Conservation (phyloP, 2,113 vertebrate genomes). For the Oreocharis arfaki region DNA sequence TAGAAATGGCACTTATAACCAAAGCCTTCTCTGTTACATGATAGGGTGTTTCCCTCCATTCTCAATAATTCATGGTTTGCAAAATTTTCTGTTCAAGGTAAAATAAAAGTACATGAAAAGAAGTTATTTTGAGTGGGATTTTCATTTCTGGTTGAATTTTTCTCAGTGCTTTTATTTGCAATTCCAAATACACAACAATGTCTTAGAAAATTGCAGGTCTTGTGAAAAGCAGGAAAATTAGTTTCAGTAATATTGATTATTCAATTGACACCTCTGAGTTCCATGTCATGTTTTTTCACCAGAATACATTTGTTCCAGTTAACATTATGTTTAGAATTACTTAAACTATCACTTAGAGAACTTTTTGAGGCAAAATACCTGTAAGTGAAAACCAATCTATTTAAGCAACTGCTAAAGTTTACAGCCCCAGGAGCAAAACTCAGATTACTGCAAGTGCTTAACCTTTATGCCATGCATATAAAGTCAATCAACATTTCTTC, state of each 20-base stretch:
- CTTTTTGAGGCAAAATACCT: not conserved
- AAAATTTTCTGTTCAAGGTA: constrained; percentile 59
- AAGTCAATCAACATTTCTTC: not conserved
- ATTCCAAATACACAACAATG: not conserved
- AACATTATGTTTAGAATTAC: not conserved
- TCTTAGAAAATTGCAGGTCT: not conserved
- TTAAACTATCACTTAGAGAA: not conserved
- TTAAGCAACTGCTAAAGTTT: not conserved
- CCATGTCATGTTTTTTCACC: not conserved
- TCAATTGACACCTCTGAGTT: not conserved
- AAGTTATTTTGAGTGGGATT: constrained; percentile 41
- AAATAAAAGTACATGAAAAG: constrained; percentile 73
- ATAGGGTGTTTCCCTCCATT: not conserved
- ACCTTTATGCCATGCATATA: not conserved
- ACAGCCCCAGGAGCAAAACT: not conserved
- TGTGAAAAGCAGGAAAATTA: not conserved
- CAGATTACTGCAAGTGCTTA: not conserved
- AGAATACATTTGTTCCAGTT: not conserved
- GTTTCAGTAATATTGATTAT: not conserved
- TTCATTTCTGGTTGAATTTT: constrained; percentile 24
- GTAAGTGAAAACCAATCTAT: not conserved
- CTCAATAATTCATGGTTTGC: constrained; percentile 51
- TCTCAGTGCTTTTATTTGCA: not conserved
- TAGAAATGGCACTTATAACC: constrained; percentile 73
- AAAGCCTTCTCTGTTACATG: constrained; percentile 58